Evolutionary conservation across 2,113 vertebrate genomes (phyloP).

Genomic region (Gymnogyps californianus): DNA sequence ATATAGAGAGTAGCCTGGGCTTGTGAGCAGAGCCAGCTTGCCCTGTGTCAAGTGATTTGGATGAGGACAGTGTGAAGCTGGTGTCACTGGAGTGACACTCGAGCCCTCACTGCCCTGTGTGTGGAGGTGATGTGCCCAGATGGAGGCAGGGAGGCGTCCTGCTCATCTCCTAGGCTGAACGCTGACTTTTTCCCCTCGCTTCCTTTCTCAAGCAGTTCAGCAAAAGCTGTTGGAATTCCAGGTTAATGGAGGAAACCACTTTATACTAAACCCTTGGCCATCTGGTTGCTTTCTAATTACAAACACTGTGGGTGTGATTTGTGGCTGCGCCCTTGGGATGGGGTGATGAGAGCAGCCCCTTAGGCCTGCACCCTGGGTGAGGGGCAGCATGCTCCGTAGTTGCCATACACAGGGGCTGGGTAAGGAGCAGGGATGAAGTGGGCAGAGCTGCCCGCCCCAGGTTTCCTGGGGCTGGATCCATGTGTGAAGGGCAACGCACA

Average conservation of each 20-base stretch:
- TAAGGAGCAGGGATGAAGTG: neutral
- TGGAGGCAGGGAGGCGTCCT: neutral
- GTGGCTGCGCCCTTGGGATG: neutral
- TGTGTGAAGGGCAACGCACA: neutral
- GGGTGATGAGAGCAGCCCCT: neutral
- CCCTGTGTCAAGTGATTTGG: neutral
- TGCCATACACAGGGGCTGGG: neutral
- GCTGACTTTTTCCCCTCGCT: rapidly evolving
- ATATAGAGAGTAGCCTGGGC: neutral
- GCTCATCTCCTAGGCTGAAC: neutral
- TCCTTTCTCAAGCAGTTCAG: neutral
- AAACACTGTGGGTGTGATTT: neutral
- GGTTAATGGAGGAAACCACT: neutral
- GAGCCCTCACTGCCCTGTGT: neutral
- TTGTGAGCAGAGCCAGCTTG: neutral
- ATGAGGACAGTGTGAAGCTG: neutral
- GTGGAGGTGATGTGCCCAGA: neutral
- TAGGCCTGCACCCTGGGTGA: no score
- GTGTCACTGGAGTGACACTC: neutral
- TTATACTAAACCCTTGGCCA: neutral
- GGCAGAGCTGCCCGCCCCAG: neutral
- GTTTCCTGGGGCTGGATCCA: neutral
- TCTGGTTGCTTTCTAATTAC: neutral
- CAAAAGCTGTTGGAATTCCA: neutral
- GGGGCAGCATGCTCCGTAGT: neutral